phyloP scores from a whole-genome alignment of 2,888 invertebrate genomes.

The Herminia tarsipennalis region DNA sequence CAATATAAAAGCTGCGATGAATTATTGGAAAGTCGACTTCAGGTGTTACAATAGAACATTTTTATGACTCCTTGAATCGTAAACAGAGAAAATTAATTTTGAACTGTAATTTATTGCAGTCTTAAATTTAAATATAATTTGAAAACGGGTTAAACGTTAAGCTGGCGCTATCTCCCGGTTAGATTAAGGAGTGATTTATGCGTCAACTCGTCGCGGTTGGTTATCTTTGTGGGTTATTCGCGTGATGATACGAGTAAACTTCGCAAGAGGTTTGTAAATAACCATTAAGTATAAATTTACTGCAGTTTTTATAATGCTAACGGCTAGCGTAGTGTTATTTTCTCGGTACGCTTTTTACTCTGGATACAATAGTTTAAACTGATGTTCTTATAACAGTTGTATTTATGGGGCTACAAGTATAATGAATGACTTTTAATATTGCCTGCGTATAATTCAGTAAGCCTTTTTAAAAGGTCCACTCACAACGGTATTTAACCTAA shows the following conservation, averaged over 20 bases:
- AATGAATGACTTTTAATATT: too few relatives aligned
- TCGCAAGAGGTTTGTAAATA: neutral
- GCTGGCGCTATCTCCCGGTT: conserved; percentile 9
- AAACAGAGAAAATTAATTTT: conserved; percentile 13
- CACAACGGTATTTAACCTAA: too few relatives aligned
- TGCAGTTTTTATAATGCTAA: too few relatives aligned
- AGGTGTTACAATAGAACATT: conserved; percentile 25
- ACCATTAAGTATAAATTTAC: too few relatives aligned
- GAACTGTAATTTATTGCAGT: conserved; percentile 6
- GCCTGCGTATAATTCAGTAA: too few relatives aligned
- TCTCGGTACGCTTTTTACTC: too few relatives aligned
- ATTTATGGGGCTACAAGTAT: too few relatives aligned
- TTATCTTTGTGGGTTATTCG: conserved; percentile 11
- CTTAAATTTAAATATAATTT: conserved; percentile 20
- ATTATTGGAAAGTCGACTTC: conserved; percentile 20
- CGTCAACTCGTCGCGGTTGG: conserved; percentile 4
- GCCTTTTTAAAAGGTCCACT: too few relatives aligned
- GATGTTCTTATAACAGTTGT: too few relatives aligned
- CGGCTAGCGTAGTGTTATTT: too few relatives aligned
- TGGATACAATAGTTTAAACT: too few relatives aligned
- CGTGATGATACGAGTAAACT: neutral
- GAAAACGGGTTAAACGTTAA: conserved; percentile 6
- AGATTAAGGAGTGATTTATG: conserved; percentile 22
- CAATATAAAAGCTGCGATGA: conserved; percentile 9
- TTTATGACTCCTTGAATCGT: conserved; percentile 22